Evolutionary conservation across 2,797 vertebrate species (phyloP), one percentile per base, ranked within the genome.

Genomic region (Karalla daura): DNA sequence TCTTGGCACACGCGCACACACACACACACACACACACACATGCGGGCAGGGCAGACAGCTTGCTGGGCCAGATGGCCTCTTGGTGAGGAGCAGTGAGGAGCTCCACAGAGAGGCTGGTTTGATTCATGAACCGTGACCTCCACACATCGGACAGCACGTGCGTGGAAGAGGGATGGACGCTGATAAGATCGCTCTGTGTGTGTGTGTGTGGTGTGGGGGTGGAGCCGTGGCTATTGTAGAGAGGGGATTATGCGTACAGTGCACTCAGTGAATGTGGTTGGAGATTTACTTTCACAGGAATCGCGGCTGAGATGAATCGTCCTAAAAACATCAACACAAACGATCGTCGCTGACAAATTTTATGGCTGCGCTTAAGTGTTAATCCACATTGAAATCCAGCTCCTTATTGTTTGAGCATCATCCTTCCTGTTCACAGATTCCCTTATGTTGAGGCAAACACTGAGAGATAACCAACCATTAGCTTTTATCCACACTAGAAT

Each of bases 41-140:
- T 33, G 53, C 47, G 62, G 60, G 23, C 14, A 27, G 55, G 43
- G 64, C 56, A 76, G 74, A 76, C 88, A 88, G 87, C 86, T 87
- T 84, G 82, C 69, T 74, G 83, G 69, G 77, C 70, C 90, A 91
- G 90, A 91, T 91, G 90, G 90, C 76, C 73, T 87, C 82, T 79
- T 75, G 78, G 86, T 83, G 76, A 70, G 74, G 75, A 86, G 73
- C 81, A 81, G 58, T 0, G 20, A 74, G 76, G 25, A 60, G 79
- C 61, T 46, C 63, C 62, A 61, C 73, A 43, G 65, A 78, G 69
- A 74, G 78, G 59, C 65, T 63, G 77, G 76, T 7, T 76, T 82
- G 83, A 82, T 86, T 83, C 35, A 27, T 86, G 87, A 84, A 85
- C 83, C 82, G 41, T 81, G 69, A 83, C 80, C 81, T 83, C 81